Evolutionary conservation across 2,888 invertebrate species (phyloP).

Genomic region (Gisinianus flammeolus): DNA sequence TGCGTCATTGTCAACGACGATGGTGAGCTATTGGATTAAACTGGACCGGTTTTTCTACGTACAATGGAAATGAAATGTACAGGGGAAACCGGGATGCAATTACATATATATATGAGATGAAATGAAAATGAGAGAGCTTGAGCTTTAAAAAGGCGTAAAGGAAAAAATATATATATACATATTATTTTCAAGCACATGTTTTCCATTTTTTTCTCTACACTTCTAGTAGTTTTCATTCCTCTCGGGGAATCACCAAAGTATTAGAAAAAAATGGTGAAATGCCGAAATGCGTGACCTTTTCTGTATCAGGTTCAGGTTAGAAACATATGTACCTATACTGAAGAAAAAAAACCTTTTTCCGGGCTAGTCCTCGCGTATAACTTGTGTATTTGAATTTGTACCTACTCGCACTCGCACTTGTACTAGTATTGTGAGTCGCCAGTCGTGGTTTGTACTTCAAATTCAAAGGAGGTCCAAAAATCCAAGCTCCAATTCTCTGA

Average conservation of each 20-base stretch:
- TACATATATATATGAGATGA: not conserved
- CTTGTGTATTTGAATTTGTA: not conserved
- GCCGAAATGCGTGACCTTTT: not conserved
- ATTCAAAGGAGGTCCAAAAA: not conserved
- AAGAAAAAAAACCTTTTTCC: not conserved
- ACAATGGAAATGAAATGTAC: not conserved
- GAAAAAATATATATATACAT: not conserved
- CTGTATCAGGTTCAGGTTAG: not conserved
- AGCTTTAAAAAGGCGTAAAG: slow-evolving; percentile 1
- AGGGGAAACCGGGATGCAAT: not conserved
- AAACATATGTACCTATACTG: no score
- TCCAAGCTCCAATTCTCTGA: not conserved
- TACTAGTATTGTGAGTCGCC: not conserved
- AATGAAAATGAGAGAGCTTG: not conserved
- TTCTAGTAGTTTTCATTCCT: not conserved
- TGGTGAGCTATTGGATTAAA: not conserved
- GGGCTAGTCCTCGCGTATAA: not conserved
- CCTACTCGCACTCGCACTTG: no score
- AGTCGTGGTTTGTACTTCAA: not conserved
- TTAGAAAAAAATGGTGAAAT: not conserved
- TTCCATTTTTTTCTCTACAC: not conserved
- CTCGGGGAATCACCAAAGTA: not conserved
- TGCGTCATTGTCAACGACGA: not conserved
- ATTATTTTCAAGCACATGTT: not conserved
- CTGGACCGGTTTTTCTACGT: not conserved